A percentile compares a stretch with the other conserved stretches of the same genome.
Evolutionary conservation across 2,797 vertebrate genomes (phyloP).

Genomic region (Arctocebus calabarensis): DNA sequence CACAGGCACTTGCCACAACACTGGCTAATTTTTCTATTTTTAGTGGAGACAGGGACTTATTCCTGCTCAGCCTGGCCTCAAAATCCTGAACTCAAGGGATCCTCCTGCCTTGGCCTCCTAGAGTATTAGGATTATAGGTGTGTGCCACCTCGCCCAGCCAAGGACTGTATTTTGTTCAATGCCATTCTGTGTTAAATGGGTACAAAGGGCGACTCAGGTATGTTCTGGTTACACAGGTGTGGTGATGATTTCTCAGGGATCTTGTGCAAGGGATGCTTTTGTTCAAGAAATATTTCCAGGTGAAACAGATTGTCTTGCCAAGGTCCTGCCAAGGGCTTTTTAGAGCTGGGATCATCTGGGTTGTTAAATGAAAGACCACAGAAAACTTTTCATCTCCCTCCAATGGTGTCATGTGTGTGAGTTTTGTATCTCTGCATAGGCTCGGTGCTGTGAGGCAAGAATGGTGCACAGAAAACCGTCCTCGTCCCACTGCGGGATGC

Average conservation of each 20-base stretch:
- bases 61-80: too few species aligned
- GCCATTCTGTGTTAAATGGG: neutral
- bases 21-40: too few species aligned
- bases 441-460: neutral
- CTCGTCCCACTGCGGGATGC: too few species aligned
- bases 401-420: neutral
- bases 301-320: neutral
- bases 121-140: too few species aligned
- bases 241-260: neutral
- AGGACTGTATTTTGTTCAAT: neutral
- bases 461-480: accelerated
- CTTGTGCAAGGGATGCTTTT: neutral
- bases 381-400: neutral
- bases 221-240: neutral
- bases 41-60: too few species aligned
- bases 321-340: neutral
- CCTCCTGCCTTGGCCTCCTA: too few species aligned
- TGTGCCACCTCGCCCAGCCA: too few species aligned
- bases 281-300: neutral
- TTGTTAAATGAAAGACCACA: neutral
- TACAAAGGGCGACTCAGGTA: neutral
- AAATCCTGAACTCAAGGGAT: too few species aligned
- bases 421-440: neutral
- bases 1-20: too few species aligned
- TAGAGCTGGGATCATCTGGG: neutral